Evolutionary conservation across 2,113 vertebrate genomes (phyloP).

Genomic region (Geococcyx californianus): DNA sequence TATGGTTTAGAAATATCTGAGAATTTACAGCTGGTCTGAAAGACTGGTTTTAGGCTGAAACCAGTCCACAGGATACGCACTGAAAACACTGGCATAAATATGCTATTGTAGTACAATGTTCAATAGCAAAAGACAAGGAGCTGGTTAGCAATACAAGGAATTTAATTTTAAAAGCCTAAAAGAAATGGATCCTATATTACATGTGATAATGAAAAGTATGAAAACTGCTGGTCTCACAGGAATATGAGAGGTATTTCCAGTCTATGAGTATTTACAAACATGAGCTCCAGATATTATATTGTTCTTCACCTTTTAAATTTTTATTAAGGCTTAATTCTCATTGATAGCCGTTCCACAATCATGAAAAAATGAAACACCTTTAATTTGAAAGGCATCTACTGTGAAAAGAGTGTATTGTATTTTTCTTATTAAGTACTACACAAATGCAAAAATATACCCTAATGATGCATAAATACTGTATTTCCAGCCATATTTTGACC

Average conservation of each 20-base stretch:
- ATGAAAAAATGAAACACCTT: conserved; percentile 22
- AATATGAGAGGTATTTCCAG: not conserved
- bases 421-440: conserved; percentile 5
- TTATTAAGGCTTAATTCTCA: not conserved
- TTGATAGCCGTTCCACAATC: not conserved
- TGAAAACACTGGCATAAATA: not conserved
- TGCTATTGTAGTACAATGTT: not conserved
- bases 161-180: conserved; percentile 24
- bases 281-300: not conserved
- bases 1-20: not conserved
- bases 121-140: not conserved
- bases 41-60: not conserved
- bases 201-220: not conserved
- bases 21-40: not conserved
- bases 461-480: not conserved
- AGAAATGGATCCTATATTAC: conserved; percentile 1
- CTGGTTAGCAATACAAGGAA: not conserved
- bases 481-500: not conserved
- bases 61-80: not conserved
- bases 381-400: conserved; percentile 33
- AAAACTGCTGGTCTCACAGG: not conserved
- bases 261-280: not conserved
- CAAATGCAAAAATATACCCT: not conserved
- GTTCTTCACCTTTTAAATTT: not conserved
- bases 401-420: conserved; percentile 20